Conservation (phyloP, 2,113 vertebrate genomes). For the Leuciscus idus region DNA sequence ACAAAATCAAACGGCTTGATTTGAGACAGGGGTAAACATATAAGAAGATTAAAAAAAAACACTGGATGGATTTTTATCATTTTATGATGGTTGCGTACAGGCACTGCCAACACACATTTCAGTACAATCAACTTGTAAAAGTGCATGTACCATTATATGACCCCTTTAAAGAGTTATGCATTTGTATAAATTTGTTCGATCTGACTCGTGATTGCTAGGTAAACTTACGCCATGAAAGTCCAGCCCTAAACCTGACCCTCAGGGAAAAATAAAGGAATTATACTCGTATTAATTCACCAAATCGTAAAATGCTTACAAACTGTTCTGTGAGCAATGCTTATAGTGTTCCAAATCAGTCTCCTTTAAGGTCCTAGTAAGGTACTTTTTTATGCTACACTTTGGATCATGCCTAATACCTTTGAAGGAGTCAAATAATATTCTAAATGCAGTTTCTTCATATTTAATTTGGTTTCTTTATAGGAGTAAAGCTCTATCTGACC, state of each 20-base stretch:
- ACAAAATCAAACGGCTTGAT: no score
- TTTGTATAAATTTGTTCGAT: neutral
- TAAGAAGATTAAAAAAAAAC: no score
- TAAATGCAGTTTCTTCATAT: neutral
- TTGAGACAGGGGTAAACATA: no score
- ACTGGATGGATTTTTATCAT: no score
- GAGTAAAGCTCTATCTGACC: slow-evolving; percentile 1
- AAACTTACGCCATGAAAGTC: neutral
- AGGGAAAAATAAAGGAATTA: neutral
- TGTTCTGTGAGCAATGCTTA: no score
- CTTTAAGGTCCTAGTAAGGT: neutral
- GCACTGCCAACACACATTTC: no score
- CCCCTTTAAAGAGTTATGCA: neutral
- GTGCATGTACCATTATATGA: no score
- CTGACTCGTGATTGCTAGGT: neutral
- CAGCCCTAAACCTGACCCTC: neutral
- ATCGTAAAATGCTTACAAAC: no score
- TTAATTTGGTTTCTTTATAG: neutral
- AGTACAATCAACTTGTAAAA: no score
- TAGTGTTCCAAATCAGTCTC: no score
- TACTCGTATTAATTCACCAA: no score
- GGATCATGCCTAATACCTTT: neutral
- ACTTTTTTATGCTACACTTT: neutral
- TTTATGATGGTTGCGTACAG: no score
- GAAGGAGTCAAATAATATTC: neutral